A percentile compares a stretch with the other conserved stretches of the same genome.
Conservation (phyloP, 2,113 vertebrate species). For the human region GRCh38 chr4:114728501-114729000, state of each 20-base stretch:
- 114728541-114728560: not conserved
- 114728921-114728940: not conserved
- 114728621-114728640: not conserved
- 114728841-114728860: not conserved
- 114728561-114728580: not conserved
- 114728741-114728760: not conserved
- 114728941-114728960: not conserved
- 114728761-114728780: not conserved
- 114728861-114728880: not conserved
- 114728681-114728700: not conserved
- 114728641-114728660: not conserved
- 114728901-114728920: not conserved
- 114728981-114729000: not conserved
- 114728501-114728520: not conserved
- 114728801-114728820: not conserved
- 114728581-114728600: not conserved
- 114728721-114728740: accelerated
- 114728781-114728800: not conserved
- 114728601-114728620: not conserved
- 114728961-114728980: not conserved
- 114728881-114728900: not conserved
- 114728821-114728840: not conserved
- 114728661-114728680: not conserved
- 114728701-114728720: not conserved
- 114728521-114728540: not conserved